Evolutionary conservation across 1,140 invertebrate species (phyloP), one percentile per base, ranked within the genome.

Genomic region (Melipona quadrifasciata): DNA sequence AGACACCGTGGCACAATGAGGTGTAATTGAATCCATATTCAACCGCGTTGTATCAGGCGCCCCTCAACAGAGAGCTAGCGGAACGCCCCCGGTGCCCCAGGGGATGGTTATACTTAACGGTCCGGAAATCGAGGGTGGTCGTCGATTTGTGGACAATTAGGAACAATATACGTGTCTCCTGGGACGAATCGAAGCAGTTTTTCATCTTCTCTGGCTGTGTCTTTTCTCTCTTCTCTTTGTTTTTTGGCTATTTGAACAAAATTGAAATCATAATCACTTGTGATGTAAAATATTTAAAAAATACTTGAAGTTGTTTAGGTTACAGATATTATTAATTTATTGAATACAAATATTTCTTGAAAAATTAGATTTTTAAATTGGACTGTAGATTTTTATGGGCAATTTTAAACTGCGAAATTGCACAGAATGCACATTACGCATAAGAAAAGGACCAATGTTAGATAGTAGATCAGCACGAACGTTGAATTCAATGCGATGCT

Each of bases 21-120:
- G 91, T 94, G 93, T 94, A 94, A 94, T 94, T 93, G 92, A 94
- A 94, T 94, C 92, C 91, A 91, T 92, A 94, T 93, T 91, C 82
- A 53, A 77, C 73, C 71, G 67, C 55, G 71, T 65, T 83, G 72
- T 76, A 70, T 87, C 82, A 77, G 78, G 84, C 87, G 85, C 73
- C 86, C 78, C 61, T 70, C 65, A n/a, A 71, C 72, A 80, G 65
- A 86, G 78, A 85, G 79, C 68, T 61, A 83, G 80, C 80, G 78
- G 82, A 86, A 89, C 77, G 70, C 77, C 79, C 84, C 58, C 58
- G 73, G 53, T 78, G 64, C 81, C 75, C 11, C 58, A 81, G 27
- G 85, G 84, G 89, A 83, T 90, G 81, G 80, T 85, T 90, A 82
- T 84, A 91, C 88, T 92, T 91, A 92, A 92, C 91, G 89, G 87